Evolutionary conservation across 2,113 vertebrate species (phyloP), one percentile per base, ranked within the genome.

Genomic region (Myotis davidii): DNA sequence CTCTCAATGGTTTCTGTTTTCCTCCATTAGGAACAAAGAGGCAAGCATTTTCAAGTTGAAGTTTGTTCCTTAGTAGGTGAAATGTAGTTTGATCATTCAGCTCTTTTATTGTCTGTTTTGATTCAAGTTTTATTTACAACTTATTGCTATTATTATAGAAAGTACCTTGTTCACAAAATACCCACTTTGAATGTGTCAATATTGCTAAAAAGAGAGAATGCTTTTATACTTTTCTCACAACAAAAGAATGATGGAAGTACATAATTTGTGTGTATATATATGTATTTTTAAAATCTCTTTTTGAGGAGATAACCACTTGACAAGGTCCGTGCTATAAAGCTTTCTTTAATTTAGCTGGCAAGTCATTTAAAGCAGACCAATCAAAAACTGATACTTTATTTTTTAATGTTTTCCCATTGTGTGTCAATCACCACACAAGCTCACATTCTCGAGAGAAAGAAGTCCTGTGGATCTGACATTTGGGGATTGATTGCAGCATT

Each of bases 261-360:
- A 21, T 77, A 32, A 69, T 83, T 70, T 91, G 8, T 81, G 0
- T 34, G 1, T 52, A 1, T 77, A 1, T 77, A 29, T 32, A 32
- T 54, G 3, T 72, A 74, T 67, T 37, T 54, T 64, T 90, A 0
- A n/a, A 73, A 77, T 97, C 94, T 96, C 97, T 98, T 97, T 96
- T 95, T 94, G 69, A 97, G 96, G 95, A 97, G 89, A 97, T 98
- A 96, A 84, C 81, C 89, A 96, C 93, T 29, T 72, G 61, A 94
- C 65, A 64, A 91, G 25, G 6, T 69, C 34, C 81, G 0, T 84
- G 10, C 54, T 70, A 0, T 84, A 76, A 81, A 88, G 88, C 42
- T 89, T 79, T 37, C n/a, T 45, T 86, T 83, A 54, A 54, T 64
- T 45, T 73, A 76, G 67, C 5, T 77, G 54, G 2, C 59, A 74